Conservation (phyloP, 2,888 invertebrate species). For the Alentia gelatinosa region DNA sequence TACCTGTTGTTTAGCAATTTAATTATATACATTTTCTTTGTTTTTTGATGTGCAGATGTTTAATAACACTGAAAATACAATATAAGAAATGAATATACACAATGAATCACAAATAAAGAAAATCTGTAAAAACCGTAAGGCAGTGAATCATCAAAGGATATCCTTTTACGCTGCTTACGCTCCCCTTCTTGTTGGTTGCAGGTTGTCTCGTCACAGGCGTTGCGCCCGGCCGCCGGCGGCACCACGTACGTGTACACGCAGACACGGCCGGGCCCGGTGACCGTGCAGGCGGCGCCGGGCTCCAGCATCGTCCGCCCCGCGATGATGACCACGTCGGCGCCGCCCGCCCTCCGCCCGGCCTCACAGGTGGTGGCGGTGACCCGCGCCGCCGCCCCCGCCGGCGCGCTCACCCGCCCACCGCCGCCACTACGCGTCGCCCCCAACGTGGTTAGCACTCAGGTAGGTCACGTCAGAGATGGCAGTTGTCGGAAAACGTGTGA, state of each 20-base stretch:
- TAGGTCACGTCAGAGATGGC: no score
- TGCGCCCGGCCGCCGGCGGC: not conserved
- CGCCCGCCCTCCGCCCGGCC: slow-evolving; percentile 34
- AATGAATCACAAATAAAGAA: no score
- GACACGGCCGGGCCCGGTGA: not conserved
- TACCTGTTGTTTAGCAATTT: no score
- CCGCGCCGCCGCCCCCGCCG: not conserved
- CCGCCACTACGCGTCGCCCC: slow-evolving; percentile 31
- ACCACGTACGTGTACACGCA: not conserved
- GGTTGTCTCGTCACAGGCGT: not conserved
- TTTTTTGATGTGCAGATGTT: no score
- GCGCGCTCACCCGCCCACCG: not conserved
- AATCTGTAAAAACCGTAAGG: no score
- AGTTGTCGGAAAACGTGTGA: no score
- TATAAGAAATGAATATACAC: no score
- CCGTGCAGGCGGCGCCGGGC: not conserved
- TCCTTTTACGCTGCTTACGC: not conserved
- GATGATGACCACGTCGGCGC: not conserved
- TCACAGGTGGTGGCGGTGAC: not conserved
- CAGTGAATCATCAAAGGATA: no score
- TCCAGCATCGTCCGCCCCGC: slow-evolving; percentile 20
- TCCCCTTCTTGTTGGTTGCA: not conserved
- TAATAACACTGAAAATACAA: no score
- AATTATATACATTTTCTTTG: no score
- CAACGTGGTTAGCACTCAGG: not conserved